These are phyloP conservation scores for Polypedilum pembai DNA, from an alignment of 1,140 invertebrate species.

Conservation along the genomic window DNA sequence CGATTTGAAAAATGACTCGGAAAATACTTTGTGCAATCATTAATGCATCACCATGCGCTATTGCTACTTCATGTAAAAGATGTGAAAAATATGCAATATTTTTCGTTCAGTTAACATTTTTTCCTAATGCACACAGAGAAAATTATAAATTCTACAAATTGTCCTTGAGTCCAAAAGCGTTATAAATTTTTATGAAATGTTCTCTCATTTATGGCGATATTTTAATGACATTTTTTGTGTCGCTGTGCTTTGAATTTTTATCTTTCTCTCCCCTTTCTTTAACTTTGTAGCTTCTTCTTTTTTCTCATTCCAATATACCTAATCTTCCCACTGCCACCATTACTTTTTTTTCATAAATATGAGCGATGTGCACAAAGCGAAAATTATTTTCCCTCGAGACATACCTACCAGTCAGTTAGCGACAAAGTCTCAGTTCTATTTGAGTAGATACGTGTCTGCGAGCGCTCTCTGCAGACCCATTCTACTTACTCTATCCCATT, in stretches of 20 bases:
- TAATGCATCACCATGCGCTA: conserved; percentile 6
- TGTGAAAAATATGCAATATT: background rate
- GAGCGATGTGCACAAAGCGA: background rate
- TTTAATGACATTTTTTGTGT: conserved; percentile 6
- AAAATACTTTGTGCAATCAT: conserved; percentile 17
- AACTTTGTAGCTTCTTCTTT: background rate
- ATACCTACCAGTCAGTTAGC: background rate
- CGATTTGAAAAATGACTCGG: background rate
- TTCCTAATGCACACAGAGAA: background rate
- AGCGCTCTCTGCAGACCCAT: background rate
- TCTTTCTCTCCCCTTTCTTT: background rate
- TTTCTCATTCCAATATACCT: background rate
- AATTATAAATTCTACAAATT: background rate
- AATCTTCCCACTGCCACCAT: too few species aligned
- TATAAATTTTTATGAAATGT: conserved; percentile 14
- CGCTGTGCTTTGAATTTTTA: background rate
- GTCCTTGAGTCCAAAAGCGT: background rate
- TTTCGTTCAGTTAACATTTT: background rate
- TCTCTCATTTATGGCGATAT: conserved; percentile 4
- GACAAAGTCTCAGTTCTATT: background rate
- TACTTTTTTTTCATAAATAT: background rate
- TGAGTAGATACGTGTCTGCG: conserved; percentile 7
- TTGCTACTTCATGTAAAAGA: background rate
- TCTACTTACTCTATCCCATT: background rate
- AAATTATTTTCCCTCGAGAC: conserved; percentile 2